Base-by-base conservation (phyloP, 2,888 invertebrate genomes). In the Aphodius granarius region DNA sequence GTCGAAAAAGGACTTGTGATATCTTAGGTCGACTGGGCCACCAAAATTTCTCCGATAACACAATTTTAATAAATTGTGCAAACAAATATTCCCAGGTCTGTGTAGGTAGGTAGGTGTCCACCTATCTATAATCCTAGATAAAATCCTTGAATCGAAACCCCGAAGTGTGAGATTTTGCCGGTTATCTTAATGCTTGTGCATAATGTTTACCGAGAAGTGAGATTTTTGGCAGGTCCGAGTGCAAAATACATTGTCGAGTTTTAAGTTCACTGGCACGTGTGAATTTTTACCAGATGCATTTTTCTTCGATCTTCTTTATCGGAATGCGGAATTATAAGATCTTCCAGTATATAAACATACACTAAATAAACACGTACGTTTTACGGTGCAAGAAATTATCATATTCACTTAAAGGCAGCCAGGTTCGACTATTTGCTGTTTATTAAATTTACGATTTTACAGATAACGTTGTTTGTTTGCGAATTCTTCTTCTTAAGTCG, bases 161-260 rank as follows among this genome's bases (percentile, higher is more conserved):
- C 13, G 43, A 43, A 43, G 43, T 43, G 43, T 43, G 43, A 43
- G 43, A 9, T 43, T 13, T 43, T 13, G 43, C 43, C 2, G 1
- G 65, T 68, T 68, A 68, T 68, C 68, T 68, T n/a, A 21, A 22
- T 20, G 68, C 68, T 68, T 68, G 68, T 68, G 68, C 68, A 68
- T 68, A 68, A 68, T 68, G 68, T 68, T 68, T 68, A 22, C 20
- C n/a, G 19, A 21, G 20, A 68, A 22, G 21, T 66, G 66, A 21
- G 68, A 20, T n/a, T 68, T 68, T 68, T 68, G 68, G 68, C 18
- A 68, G 68, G 68, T 20, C 68, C 20, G 19, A 19, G 68, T 68
- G 68, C 68, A 68, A 68, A 68, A 21, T 68, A 43, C 43, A 43
- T 43, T 9, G 6, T 43, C 43, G 13, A 43, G 43, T 43, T 13